A percentile compares a stretch with the other conserved stretches of the same genome.
These are phyloP conservation scores for Ophion ventricosus DNA, from an alignment of 2,888 invertebrate species.

Conservation along the genomic window DNA sequence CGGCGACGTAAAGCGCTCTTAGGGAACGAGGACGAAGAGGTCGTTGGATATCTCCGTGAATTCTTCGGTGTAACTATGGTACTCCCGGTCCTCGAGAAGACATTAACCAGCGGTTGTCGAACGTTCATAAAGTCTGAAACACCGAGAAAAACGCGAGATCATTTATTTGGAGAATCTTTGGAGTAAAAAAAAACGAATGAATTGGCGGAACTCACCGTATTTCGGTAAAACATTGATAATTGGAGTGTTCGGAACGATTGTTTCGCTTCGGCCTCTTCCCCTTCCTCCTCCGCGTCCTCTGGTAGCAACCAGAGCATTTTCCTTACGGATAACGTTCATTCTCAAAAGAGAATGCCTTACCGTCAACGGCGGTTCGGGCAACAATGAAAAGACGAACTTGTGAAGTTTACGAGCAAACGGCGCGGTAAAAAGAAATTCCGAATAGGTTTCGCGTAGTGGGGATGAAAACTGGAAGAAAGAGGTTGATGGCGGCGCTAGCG, in stretches of 20 bases:
- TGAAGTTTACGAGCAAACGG: neutral
- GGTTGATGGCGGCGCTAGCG: neutral
- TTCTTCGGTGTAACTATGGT: conserved; percentile 38
- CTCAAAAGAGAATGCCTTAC: neutral
- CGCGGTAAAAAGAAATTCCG: neutral
- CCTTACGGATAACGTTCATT: conserved; percentile 74
- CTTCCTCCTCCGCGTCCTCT: conserved; percentile 60
- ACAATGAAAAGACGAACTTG: neutral
- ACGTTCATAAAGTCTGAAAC: conserved; percentile 39
- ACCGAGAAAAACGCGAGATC: neutral
- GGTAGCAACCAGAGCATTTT: conserved; percentile 51
- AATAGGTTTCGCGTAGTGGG: neutral
- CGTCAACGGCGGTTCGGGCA: neutral
- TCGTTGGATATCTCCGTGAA: conserved; percentile 34
- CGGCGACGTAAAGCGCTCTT: conserved; percentile 44
- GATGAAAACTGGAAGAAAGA: neutral
- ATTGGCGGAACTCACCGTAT: conserved; percentile 67
- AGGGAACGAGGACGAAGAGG: conserved; percentile 58
- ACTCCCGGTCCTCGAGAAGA: conserved; percentile 42
- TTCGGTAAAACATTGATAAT: conserved; percentile 66
- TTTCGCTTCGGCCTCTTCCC: conserved; percentile 52
- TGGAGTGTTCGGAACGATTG: conserved; percentile 42
- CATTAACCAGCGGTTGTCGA: conserved; percentile 61
- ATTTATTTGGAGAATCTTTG: neutral
- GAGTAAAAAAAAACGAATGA: neutral